A percentile compares a stretch with the other conserved stretches of the same genome.
phyloP scores from a whole-genome alignment of 1,140 invertebrate species.

The Cheumatopsyche charites region DNA sequence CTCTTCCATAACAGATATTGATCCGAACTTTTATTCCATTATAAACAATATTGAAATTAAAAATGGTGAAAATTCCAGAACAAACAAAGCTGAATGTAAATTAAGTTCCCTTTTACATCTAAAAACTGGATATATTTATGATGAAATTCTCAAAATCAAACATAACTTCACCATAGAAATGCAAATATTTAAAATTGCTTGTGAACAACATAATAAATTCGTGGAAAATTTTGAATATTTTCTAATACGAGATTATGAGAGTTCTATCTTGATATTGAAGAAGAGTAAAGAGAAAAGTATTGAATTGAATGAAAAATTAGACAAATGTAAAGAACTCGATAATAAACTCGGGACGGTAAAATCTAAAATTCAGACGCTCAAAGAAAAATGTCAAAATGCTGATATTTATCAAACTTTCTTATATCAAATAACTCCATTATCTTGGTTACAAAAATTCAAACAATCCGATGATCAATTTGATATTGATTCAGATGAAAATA shows the following conservation, averaged over 20 bases:
- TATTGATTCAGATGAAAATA: conserved; percentile 50
- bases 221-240: conserved; percentile 68
- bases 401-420: conserved; percentile 71
- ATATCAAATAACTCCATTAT: conserved; percentile 64
- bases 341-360: conserved; percentile 60
- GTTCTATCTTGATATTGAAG: conserved; percentile 63
- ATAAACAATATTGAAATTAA: conserved; percentile 62
- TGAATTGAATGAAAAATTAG: conserved; percentile 59
- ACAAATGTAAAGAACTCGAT: conserved; percentile 60
- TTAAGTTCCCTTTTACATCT: conserved; percentile 63
- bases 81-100: conserved; percentile 62
- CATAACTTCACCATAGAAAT: conserved; percentile 66
- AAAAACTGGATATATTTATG: conserved; percentile 62
- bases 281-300: conserved; percentile 60
- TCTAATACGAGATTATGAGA: conserved; percentile 65
- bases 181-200: conserved; percentile 61
- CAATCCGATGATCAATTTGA: conserved; percentile 6
- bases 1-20: conserved; percentile 57
- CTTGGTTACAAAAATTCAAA: conserved; percentile 57
- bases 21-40: conserved; percentile 67
- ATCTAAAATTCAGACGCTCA: conserved; percentile 65
- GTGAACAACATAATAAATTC: conserved; percentile 63
- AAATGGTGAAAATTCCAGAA: conserved; percentile 57
- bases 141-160: conserved; percentile 66
- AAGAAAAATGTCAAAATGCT: conserved; percentile 66